These are phyloP conservation scores for Onychomys torridus DNA, from an alignment of 2,797 vertebrate species.

Conservation along the genomic window DNA sequence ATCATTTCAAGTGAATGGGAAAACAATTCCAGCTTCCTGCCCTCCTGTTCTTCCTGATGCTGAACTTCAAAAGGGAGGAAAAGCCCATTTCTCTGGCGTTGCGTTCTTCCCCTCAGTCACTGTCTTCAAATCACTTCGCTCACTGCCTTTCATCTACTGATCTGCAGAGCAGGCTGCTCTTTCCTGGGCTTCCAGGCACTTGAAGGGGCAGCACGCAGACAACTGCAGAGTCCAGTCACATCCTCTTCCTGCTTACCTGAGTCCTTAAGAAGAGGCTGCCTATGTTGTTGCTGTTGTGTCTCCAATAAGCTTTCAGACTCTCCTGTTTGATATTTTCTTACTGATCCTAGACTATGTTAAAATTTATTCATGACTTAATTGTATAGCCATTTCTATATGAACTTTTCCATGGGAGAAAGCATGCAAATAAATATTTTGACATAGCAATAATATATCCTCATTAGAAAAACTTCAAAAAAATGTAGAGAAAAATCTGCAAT, in stretches of 20 bases:
- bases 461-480: slow-evolving; percentile 62
- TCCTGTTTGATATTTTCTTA: background rate
- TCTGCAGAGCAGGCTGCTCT: background rate
- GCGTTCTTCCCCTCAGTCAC: background rate
- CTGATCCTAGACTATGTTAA: background rate
- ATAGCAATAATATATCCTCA: slow-evolving; percentile 35
- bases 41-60: slow-evolving; percentile 68
- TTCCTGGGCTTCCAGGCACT: background rate
- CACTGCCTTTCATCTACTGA: background rate
- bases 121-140: background rate
- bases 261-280: background rate
- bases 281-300: background rate
- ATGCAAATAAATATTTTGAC: slow-evolving; percentile 58
- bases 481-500: slow-evolving; percentile 64
- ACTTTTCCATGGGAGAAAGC: slow-evolving; percentile 44
- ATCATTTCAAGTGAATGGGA: slow-evolving; percentile 81
- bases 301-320: background rate
- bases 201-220: background rate
- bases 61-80: slow-evolving; percentile 76
- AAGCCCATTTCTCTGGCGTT: slow-evolving; percentile 29
- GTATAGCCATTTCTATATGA: background rate
- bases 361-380: slow-evolving; percentile 32
- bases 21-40: slow-evolving; percentile 70
- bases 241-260: background rate
- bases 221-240: background rate